phyloP scores from a whole-genome alignment of 2,797 vertebrate species.

The Sarcoramphus papa region DNA sequence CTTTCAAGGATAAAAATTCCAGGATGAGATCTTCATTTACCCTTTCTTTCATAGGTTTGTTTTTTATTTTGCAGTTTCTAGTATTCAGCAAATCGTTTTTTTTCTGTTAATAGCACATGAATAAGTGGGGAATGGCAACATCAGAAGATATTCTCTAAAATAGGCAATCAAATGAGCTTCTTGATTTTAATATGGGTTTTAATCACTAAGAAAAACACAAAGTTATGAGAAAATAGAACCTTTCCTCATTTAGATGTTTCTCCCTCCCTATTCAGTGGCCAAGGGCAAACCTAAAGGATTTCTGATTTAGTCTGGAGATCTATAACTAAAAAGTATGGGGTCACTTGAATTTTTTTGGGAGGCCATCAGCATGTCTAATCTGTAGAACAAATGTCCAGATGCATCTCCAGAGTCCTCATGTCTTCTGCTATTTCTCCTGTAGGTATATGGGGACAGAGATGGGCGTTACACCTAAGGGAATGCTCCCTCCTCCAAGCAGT shows the following conservation, averaged over 20 bases:
- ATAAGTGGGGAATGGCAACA: not conserved
- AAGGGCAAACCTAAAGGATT: not conserved
- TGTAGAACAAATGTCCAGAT: not conserved
- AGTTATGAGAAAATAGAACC: not conserved
- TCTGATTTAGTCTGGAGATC: not conserved
- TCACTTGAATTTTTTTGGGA: not conserved
- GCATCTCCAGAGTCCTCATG: not conserved
- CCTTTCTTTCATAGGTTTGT: not conserved
- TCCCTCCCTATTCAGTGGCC: not conserved
- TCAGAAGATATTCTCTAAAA: not conserved
- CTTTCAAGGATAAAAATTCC: not conserved
- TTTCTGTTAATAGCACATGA: not conserved
- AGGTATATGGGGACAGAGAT: not conserved
- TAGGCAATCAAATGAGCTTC: not conserved
- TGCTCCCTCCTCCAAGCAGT: not conserved
- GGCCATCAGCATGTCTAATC: not conserved
- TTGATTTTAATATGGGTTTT: not conserved
- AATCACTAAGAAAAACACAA: not conserved
- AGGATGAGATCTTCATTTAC: not conserved
- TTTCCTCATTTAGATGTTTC: not conserved
- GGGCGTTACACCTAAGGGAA: not conserved
- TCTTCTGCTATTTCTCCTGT: not conserved
- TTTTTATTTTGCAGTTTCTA: not conserved
- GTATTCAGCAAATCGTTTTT: not conserved
- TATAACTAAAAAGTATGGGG: accelerated